Percentiles rank a stretch among this genome's conserved stretches.
Conservation (phyloP, 2,797 vertebrate genomes). For the Columba guinea region DNA sequence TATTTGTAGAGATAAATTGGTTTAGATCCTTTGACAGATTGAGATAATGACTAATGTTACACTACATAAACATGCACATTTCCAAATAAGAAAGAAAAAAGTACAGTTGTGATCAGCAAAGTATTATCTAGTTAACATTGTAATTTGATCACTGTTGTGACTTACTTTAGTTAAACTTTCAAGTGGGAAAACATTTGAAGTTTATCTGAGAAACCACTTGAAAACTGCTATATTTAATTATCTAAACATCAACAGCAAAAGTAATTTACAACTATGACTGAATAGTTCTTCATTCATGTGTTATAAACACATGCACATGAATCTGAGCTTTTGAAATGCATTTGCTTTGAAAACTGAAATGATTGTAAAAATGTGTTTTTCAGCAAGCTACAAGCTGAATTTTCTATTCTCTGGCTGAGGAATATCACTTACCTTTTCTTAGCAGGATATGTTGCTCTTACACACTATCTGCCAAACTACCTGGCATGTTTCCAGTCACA, state of each 20-base stretch:
- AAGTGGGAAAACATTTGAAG: neutral
- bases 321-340: neutral
- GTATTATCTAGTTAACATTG: neutral
- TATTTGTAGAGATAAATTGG: neutral
- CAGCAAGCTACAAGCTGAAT: neutral
- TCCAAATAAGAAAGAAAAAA: neutral
- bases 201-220: neutral
- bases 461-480: neutral
- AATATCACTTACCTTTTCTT: neutral
- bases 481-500: neutral
- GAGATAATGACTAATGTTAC: neutral
- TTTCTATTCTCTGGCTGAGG: neutral
- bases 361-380: neutral
- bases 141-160: neutral
- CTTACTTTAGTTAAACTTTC: neutral
- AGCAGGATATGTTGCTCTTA: conserved; percentile 21
- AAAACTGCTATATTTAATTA: neutral
- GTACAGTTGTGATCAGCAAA: neutral
- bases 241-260: neutral
- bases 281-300: neutral
- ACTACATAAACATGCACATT: rapidly evolving
- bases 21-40: neutral
- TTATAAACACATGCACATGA: neutral
- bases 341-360: neutral
- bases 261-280: neutral